Percentiles rank a stretch among this genome's conserved stretches.
Conservation (phyloP, 2,113 vertebrate species). For the Nematolebias whitei region DNA sequence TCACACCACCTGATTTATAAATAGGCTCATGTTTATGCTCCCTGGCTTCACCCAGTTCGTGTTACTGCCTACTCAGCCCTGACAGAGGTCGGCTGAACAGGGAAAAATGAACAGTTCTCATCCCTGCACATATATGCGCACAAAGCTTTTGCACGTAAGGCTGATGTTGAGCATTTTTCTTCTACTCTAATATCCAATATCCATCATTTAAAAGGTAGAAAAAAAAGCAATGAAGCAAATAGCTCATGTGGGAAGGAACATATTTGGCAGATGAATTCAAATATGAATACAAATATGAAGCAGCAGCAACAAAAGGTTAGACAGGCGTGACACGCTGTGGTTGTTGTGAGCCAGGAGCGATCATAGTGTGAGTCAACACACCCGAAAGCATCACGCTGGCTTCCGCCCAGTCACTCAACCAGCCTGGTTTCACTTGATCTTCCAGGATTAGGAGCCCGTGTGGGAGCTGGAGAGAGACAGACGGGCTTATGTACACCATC, state of each 20-base stretch:
- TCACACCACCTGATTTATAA: slow-evolving; percentile 46
- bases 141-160: slow-evolving; percentile 19
- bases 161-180: slow-evolving; percentile 16
- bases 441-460: slow-evolving; percentile 58
- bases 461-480: slow-evolving; percentile 34
- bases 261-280: slow-evolving; percentile 12
- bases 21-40: slow-evolving; percentile 31
- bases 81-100: slow-evolving; percentile 22
- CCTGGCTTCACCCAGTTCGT: slow-evolving; percentile 38
- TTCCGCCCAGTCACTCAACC: slow-evolving; percentile 46
- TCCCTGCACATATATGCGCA: slow-evolving; percentile 10
- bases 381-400: slow-evolving; percentile 30
- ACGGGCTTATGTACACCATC: slow-evolving; percentile 46
- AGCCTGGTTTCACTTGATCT: slow-evolving; percentile 55
- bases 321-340: slow-evolving; percentile 21
- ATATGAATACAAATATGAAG: slow-evolving; percentile 3
- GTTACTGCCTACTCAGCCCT: slow-evolving; percentile 37
- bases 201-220: not conserved
- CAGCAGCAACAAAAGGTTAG: slow-evolving; percentile 25
- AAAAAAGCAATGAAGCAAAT: not conserved
- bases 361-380: slow-evolving; percentile 44
- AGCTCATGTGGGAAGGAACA: not conserved
- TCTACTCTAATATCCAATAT: slow-evolving; percentile 1
- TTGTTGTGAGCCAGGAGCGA: slow-evolving; percentile 24
- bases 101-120: slow-evolving; percentile 17